Percentiles rank a stretch among this genome's conserved stretches.
phyloP scores from a whole-genome alignment of 2,797 vertebrate genomes.

The Falco berigora region DNA sequence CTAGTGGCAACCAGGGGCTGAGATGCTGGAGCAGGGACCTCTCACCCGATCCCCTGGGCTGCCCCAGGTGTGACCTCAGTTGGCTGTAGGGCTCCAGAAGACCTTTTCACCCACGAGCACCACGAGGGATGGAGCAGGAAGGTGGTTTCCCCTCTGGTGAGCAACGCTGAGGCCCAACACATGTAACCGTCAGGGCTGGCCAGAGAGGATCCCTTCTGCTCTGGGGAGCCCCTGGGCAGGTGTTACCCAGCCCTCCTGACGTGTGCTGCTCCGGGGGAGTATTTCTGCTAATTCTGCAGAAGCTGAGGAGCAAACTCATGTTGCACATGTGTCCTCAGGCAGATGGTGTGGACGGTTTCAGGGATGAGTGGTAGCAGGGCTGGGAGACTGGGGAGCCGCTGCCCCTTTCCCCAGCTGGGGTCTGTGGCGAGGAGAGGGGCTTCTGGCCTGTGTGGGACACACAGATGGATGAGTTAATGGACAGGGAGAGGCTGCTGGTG shows the following conservation, averaged over 20 bases:
- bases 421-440: not conserved
- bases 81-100: not conserved
- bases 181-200: not conserved
- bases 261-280: not conserved
- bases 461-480: not conserved
- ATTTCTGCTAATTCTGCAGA: not conserved
- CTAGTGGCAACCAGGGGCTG: not conserved
- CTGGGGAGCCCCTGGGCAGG: not conserved
- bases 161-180: not conserved
- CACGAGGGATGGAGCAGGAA: accelerated
- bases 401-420: not conserved
- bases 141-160: not conserved
- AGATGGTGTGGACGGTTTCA: accelerated
- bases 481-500: not conserved
- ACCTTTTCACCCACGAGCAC: not conserved
- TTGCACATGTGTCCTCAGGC: not conserved
- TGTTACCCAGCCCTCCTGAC: not conserved
- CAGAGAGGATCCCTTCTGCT: not conserved
- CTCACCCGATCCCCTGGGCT: not conserved
- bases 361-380: not conserved
- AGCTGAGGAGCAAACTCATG: not conserved
- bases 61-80: not conserved
- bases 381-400: not conserved
- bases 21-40: not conserved
- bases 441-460: not conserved